Evolutionary conservation across 2,113 vertebrate genomes (phyloP).

Genomic region (Circaetus gallicus): DNA sequence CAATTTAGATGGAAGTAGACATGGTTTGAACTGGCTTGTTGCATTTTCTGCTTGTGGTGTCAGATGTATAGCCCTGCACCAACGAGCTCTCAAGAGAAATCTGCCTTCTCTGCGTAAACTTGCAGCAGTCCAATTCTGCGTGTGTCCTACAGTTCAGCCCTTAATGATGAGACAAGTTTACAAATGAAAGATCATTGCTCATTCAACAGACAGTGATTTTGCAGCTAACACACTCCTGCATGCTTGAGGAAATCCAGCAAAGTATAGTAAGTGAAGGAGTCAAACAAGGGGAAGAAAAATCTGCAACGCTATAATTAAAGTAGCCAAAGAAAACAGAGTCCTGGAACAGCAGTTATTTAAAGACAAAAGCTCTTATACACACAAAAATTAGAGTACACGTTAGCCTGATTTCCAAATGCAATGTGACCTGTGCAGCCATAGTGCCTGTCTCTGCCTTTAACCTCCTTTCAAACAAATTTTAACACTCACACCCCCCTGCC

Average conservation of each 20-base stretch:
- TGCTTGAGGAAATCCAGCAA: not conserved
- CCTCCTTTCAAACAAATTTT: not conserved
- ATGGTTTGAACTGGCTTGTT: not conserved
- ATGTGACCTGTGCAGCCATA: not conserved
- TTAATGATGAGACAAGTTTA: not conserved
- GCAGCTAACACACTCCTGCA: not conserved
- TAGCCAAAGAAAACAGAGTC: not conserved
- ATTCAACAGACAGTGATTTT: not conserved
- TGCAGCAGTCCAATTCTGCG: not conserved
- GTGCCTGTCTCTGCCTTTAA: not conserved
- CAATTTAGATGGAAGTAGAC: not conserved
- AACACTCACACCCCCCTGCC: fast-evolving
- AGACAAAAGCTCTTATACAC: not conserved
- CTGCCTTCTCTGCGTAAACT: not conserved
- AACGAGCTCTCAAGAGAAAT: not conserved
- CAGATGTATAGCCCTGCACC: not conserved
- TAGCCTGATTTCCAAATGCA: not conserved
- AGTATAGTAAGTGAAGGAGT: not conserved
- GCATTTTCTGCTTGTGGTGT: not conserved
- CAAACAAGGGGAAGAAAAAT: not conserved
- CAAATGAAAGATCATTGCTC: not conserved
- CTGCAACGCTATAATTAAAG: not conserved
- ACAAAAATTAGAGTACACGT: not conserved
- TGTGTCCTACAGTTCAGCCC: not conserved
- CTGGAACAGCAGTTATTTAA: not conserved